These are phyloP conservation scores for Ptychoptera albimana DNA, from an alignment of 2,888 invertebrate species.

Conservation along the genomic window DNA sequence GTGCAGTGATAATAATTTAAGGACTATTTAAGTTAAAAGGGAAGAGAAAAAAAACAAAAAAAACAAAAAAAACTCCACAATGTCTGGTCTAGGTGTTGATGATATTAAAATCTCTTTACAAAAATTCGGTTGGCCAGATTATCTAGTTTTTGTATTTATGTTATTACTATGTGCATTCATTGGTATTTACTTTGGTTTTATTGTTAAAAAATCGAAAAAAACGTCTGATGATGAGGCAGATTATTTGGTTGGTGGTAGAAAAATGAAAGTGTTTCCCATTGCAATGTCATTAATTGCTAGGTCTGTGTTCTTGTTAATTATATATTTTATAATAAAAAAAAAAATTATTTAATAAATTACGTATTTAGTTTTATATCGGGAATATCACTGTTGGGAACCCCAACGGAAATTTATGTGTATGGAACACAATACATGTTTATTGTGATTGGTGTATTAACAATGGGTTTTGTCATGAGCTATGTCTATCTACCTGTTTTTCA, in stretches of 20 bases:
- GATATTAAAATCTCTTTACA: constrained; percentile 36
- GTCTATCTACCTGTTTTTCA: constrained; percentile 56
- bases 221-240: constrained; percentile 34
- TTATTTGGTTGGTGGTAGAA: constrained; percentile 50
- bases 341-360: neutral
- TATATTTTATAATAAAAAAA: neutral
- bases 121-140: constrained; percentile 56
- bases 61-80: too few relatives aligned
- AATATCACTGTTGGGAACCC: constrained; percentile 39
- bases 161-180: constrained; percentile 57
- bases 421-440: constrained; percentile 57
- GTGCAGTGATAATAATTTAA: too few relatives aligned
- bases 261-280: constrained; percentile 51
- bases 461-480: constrained; percentile 39
- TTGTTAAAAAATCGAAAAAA: constrained; percentile 34
- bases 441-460: constrained; percentile 20
- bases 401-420: constrained; percentile 62
- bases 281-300: constrained; percentile 56
- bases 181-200: constrained; percentile 69
- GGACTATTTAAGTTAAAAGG: too few relatives aligned
- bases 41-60: too few relatives aligned
- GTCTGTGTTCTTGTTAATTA: constrained; percentile 19
- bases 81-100: constrained; percentile 18
- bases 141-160: constrained; percentile 62
- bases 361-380: constrained; percentile 2